Conservation (phyloP, 2,113 vertebrate genomes). For the Ellobius talpinus region DNA sequence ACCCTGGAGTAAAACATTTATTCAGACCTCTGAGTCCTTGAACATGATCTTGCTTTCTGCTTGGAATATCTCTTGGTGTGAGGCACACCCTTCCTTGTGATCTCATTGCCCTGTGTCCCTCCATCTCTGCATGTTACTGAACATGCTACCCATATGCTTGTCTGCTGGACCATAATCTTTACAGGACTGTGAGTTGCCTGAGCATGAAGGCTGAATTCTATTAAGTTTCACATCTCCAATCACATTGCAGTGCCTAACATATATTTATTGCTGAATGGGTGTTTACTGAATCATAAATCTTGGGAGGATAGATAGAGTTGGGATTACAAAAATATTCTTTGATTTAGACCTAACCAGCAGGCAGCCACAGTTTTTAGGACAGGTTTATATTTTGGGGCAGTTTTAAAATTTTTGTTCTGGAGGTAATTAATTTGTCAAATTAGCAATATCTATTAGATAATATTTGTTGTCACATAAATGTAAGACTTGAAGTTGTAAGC, state of each 20-base stretch:
- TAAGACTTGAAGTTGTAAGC: neutral
- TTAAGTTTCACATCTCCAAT: constrained; percentile 26
- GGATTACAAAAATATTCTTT: constrained; percentile 30
- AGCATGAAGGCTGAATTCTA: constrained; percentile 29
- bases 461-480: constrained; percentile 20
- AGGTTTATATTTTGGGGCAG: constrained; percentile 51
- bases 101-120: neutral
- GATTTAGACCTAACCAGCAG: constrained; percentile 26
- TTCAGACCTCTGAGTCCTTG: neutral
- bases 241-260: neutral
- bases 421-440: neutral
- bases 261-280: constrained; percentile 34
- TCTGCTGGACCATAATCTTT: neutral
- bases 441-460: neutral
- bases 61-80: neutral
- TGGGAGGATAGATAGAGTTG: constrained; percentile 30
- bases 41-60: neutral
- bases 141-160: neutral
- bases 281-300: constrained; percentile 21
- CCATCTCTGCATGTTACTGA: neutral
- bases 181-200: neutral
- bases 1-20: neutral
- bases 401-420: neutral
- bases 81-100: neutral
- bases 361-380: neutral